These are phyloP conservation scores for Lucilia sericata DNA, from an alignment of 1,140 invertebrate species.

Conservation along the genomic window DNA sequence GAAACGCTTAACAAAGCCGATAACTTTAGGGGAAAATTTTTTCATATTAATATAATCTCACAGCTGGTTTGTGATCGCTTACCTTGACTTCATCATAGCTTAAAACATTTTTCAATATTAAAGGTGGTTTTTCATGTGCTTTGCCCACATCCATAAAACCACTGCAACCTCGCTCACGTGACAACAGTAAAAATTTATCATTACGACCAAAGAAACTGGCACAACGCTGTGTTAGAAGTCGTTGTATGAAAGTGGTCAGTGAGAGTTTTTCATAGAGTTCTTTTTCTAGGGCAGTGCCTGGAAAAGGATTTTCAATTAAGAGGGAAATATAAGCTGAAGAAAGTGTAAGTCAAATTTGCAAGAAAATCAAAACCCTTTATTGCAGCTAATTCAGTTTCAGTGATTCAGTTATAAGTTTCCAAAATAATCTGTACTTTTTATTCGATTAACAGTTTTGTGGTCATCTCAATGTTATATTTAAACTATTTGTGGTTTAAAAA, in stretches of 20 bases:
- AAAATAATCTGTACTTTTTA: too few species aligned
- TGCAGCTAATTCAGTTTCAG: too few species aligned
- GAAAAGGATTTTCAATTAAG: not conserved
- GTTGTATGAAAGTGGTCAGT: slow-evolving; percentile 69
- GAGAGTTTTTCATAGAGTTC: slow-evolving; percentile 54
- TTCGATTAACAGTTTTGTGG: too few species aligned
- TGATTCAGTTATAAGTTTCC: too few species aligned
- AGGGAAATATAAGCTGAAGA: too few species aligned
- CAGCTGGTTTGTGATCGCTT: not conserved
- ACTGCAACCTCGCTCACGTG: slow-evolving; percentile 65
- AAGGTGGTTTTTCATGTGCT: slow-evolving; percentile 52
- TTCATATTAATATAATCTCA: not conserved
- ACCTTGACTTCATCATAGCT: slow-evolving; percentile 63
- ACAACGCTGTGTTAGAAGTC: slow-evolving; percentile 70
- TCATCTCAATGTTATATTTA: too few species aligned
- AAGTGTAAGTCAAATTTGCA: too few species aligned
- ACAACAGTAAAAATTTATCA: slow-evolving; percentile 69
- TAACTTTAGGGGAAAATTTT: slow-evolving; percentile 54
- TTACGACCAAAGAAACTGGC: slow-evolving; percentile 68
- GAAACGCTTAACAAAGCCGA: slow-evolving; percentile 73
- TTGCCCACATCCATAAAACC: slow-evolving; percentile 72
- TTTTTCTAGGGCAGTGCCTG: slow-evolving; percentile 56
- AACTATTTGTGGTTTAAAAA: too few species aligned
- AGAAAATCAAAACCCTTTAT: too few species aligned
- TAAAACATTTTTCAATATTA: slow-evolving; percentile 71